Base-by-base conservation (phyloP, 2,797 vertebrate genomes). In the Lithobates sylvaticus region DNA sequence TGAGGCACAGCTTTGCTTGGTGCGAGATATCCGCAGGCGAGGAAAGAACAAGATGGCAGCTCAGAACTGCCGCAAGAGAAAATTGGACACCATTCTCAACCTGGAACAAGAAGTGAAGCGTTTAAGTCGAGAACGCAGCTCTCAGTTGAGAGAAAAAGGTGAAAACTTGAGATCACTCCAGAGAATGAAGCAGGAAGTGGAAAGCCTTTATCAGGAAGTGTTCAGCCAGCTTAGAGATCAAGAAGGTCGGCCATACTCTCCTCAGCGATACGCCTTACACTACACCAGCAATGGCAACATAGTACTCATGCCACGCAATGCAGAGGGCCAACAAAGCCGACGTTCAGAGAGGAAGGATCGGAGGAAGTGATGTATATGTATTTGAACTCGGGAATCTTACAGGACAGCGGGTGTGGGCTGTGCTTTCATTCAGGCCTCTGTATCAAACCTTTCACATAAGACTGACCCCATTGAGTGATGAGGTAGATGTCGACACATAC, bases 11-110 rank as follows among this genome's bases (percentile, higher is more conserved):
- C 95, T 99, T 0, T 96, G 97, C 77, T 96, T 99, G 61, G 96
- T 99, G 90, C 96, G 98, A 0, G 98, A 99, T 93, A 99, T 99
- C 92, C 95, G 98, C 82, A 90, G 98, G 77, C 95, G 98, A 0
- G 98, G 98, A 84, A 99, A 99, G 91, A 99, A 99, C 95, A 99
- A 99, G 94, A 98, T 99, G 97, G 98, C 98, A 0, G 98, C 98
- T 0, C 98, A 99, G 92, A 99, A 99, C 94, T 99, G 98, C 94
- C 97, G 98, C 87, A 99, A 99, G 91, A 96, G 98, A 88, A 99
- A 99, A 79, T 94, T 99, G 91, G 98, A 99, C 92, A 99, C 98
- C 89, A 99, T 99, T 92, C 94, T 99, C 1, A 98, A 98, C 92
- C 93, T 99, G 90, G 98, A 99, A 89, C 96, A 98, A 68, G 98